A percentile compares a stretch with the other conserved stretches of the same genome.
phyloP scores from a whole-genome alignment of 2,113 vertebrate species.

The Malaclemys terrapin region DNA sequence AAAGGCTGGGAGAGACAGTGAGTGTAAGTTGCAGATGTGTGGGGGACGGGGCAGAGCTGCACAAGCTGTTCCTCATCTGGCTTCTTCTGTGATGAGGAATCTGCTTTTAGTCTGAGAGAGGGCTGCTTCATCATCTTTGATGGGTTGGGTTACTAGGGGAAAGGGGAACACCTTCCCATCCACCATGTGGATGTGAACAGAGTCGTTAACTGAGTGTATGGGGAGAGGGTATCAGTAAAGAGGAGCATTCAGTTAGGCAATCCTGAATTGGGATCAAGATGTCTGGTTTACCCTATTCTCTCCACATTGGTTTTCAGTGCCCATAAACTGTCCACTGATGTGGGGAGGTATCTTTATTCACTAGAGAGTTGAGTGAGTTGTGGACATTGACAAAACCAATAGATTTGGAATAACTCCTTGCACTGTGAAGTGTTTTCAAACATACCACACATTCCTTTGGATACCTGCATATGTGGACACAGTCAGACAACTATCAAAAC shows the following conservation, averaged over 20 bases:
- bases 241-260: not conserved
- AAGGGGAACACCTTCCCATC: not conserved
- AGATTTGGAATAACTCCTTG: not conserved
- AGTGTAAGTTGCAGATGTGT: not conserved
- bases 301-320: not conserved
- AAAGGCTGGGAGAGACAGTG: not conserved
- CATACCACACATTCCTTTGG: not conserved
- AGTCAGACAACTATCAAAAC: not conserved
- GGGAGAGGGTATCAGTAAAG: not conserved
- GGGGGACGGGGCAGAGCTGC: not conserved
- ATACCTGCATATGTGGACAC: rapidly evolving
- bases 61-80: not conserved
- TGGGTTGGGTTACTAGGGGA: not conserved
- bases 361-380: not conserved
- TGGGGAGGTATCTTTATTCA: not conserved
- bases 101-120: not conserved
- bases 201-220: not conserved
- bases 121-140: not conserved
- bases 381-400: not conserved
- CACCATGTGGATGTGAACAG: not conserved
- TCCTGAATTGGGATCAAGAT: not conserved
- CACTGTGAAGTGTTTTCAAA: rapidly evolving
- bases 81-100: not conserved
- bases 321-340: not conserved
- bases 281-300: not conserved